A percentile compares a stretch with the other conserved stretches of the same genome.
phyloP scores from a whole-genome alignment of 35 echinoderm and acorn worm genomes.

The Acanthaster planci region DNA sequence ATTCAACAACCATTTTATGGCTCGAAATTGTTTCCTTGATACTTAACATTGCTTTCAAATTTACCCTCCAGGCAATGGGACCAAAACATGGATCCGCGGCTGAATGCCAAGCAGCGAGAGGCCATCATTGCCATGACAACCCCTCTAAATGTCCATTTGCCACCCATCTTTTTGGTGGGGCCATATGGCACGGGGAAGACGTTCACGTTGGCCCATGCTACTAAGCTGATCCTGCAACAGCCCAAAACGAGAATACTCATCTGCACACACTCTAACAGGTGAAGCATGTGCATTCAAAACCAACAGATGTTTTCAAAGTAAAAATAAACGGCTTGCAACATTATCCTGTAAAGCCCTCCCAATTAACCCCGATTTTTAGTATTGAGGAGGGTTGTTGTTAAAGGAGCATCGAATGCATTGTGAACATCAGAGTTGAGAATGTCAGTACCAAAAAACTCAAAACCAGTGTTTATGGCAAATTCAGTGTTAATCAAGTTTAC shows the following conservation, averaged over 20 bases:
- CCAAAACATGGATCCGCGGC: conserved; percentile 74
- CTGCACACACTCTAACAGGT: conserved; percentile 99
- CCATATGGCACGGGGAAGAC: conserved; percentile 98
- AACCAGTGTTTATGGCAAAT: no score
- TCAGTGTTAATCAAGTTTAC: neutral
- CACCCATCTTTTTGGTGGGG: conserved; percentile 93
- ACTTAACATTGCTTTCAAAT: conserved; percentile 3
- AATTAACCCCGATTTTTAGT: no score
- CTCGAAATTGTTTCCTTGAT: no score
- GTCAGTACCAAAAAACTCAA: no score
- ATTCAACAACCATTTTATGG: no score
- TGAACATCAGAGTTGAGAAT: no score
- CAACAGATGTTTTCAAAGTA: no score
- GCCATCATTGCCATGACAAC: conserved; percentile 88
- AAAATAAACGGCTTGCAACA: no score
- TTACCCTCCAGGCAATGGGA: conserved; percentile 77
- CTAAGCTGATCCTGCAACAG: conserved; percentile 93
- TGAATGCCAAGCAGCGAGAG: conserved; percentile 88
- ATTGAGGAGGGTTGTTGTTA: no score
- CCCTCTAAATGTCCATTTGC: conserved; percentile 58
- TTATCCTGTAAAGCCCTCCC: no score
- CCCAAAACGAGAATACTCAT: conserved; percentile 87
- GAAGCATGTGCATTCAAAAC: neutral
- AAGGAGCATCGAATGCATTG: no score
- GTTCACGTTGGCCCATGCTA: conserved; percentile 93